These are phyloP conservation scores for Acropternis orthonyx DNA, from an alignment of 2,797 vertebrate species.

Conservation along the genomic window DNA sequence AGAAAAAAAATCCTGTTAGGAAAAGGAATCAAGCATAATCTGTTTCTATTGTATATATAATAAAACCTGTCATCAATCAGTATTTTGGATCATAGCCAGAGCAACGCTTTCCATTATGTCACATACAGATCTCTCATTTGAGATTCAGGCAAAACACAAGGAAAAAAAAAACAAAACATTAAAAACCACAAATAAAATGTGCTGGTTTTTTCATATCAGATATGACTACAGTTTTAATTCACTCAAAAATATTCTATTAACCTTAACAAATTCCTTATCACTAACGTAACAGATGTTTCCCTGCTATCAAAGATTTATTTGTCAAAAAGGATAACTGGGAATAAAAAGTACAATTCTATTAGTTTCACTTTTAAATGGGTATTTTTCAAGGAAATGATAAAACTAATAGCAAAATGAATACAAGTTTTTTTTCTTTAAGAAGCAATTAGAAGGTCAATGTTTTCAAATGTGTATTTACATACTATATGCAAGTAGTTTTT, in stretches of 20 bases:
- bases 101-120: not conserved
- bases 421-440: not conserved
- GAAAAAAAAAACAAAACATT: not conserved
- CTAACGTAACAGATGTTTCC: not conserved
- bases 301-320: not conserved
- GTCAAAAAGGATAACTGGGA: not conserved
- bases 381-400: not conserved
- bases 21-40: not conserved
- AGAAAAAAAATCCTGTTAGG: not conserved
- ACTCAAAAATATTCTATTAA: not conserved
- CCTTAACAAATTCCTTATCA: not conserved
- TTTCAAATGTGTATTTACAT: not conserved
- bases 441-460: not conserved
- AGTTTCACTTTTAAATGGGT: not conserved
- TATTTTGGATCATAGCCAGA: not conserved
- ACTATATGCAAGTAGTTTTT: not conserved
- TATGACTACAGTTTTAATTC: not conserved
- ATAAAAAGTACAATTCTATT: not conserved
- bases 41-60: not conserved
- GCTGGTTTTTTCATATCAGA: not conserved
- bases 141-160: not conserved
- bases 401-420: not conserved
- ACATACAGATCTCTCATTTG: not conserved
- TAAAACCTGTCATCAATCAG: not conserved
- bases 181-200: not conserved